Percentiles rank a stretch among this genome's conserved stretches.
phyloP scores from a whole-genome alignment of 2,797 vertebrate genomes.

The Pangasius sanitwongsei region DNA sequence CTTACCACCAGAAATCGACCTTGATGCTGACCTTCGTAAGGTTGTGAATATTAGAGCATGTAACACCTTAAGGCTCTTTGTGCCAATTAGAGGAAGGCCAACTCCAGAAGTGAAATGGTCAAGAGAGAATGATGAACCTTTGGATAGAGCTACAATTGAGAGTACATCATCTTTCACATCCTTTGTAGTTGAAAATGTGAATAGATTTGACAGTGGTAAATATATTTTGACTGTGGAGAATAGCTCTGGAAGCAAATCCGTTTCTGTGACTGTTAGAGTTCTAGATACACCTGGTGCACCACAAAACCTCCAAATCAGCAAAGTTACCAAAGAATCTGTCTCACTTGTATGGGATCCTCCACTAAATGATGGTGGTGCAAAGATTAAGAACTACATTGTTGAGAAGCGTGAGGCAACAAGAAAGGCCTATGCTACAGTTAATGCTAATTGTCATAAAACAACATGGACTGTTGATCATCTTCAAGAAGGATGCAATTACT shows the following conservation, averaged over 20 bases:
- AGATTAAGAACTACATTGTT: conserved; percentile 95
- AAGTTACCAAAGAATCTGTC: conserved; percentile 88
- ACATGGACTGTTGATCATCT: conserved; percentile 94
- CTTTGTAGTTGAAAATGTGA: conserved; percentile 19
- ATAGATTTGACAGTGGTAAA: conserved; percentile 76
- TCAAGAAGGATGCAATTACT: conserved; percentile 92
- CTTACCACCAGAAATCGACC: conserved; percentile 89
- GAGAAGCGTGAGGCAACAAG: conserved; percentile 98
- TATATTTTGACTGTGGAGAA: conserved; percentile 89
- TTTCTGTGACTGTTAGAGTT: conserved; percentile 91
- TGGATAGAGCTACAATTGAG: conserved; percentile 89
- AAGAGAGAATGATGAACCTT: conserved; percentile 89
- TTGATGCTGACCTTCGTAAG: conserved; percentile 95
- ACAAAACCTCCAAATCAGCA: conserved; percentile 88
- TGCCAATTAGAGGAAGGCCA: conserved; percentile 95
- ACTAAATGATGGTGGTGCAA: conserved; percentile 91
- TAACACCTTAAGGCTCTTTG: conserved; percentile 88
- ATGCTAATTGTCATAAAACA: conserved; percentile 89
- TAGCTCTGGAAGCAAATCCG: conserved; percentile 90
- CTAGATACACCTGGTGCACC: conserved; percentile 93
- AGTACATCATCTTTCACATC: conserved; percentile 63
- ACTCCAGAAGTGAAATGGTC: conserved; percentile 91
- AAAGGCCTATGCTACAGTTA: conserved; percentile 95
- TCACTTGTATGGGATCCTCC: conserved; percentile 92
- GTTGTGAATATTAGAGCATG: conserved; percentile 91